Percentiles rank a stretch among this genome's conserved stretches.
These are phyloP conservation scores for Balaeniceps rex DNA, from an alignment of 2,113 vertebrate species.

Conservation along the genomic window DNA sequence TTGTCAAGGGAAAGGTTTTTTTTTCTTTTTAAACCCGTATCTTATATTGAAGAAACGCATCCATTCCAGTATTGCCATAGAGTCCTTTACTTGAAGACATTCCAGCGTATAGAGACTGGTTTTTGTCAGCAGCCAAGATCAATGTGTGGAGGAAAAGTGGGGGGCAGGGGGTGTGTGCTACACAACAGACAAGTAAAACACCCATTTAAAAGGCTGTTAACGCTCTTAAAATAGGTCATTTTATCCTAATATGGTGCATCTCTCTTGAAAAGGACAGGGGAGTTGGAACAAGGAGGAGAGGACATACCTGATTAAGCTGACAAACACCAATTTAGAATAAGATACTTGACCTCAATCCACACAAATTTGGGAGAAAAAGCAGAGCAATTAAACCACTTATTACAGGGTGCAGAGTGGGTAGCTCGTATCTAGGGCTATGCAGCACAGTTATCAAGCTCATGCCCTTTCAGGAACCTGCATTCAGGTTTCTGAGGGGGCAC, in stretches of 20 bases:
- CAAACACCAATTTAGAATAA: background rate
- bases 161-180: background rate
- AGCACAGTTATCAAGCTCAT: too few species aligned
- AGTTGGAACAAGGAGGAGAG: background rate
- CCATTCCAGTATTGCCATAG: background rate
- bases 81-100: background rate
- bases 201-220: background rate
- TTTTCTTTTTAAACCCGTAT: background rate
- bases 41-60: background rate
- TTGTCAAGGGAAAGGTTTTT: background rate
- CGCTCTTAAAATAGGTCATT: background rate
- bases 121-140: background rate
- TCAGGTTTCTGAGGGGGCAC: background rate
- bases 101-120: too few species aligned
- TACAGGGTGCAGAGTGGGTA: too few species aligned
- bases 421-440: accelerated
- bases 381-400: background rate
- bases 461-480: background rate
- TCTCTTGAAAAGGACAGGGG: background rate
- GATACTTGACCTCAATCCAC: background rate
- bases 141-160: background rate
- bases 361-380: background rate
- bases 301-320: background rate
- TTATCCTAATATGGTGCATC: background rate
- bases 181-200: background rate